These are phyloP conservation scores for Anhinga anhinga DNA, from an alignment of 2,113 vertebrate genomes.

Conservation along the genomic window DNA sequence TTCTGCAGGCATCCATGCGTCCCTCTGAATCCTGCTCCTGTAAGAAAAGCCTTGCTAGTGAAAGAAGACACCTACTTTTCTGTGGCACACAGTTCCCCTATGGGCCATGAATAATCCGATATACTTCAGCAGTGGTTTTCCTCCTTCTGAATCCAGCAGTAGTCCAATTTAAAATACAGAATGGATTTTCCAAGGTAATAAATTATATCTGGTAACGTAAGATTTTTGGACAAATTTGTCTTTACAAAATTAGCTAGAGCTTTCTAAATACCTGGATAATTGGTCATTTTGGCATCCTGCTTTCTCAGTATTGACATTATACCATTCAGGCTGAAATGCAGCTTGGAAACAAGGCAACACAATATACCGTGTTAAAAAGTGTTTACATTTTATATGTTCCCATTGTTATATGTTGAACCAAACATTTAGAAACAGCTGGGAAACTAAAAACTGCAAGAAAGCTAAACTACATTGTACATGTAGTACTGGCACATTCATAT, in stretches of 20 bases:
- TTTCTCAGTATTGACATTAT: not conserved
- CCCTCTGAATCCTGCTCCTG: not conserved
- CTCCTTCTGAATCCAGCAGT: not conserved
- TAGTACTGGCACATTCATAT: not conserved
- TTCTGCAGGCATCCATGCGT: not conserved
- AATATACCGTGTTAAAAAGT: not conserved
- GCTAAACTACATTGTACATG: not conserved
- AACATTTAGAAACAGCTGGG: not conserved
- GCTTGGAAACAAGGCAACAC: not conserved
- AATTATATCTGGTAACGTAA: not conserved
- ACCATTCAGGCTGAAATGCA: not conserved
- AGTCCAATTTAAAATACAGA: conserved; percentile 10
- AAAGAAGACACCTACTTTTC: conserved; percentile 20
- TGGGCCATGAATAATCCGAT: not conserved
- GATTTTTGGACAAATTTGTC: not conserved
- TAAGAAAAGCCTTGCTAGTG: not conserved
- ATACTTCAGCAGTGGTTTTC: not conserved
- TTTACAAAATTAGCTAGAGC: not conserved
- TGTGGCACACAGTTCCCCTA: not conserved
- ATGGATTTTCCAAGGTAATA: conserved; percentile 16
- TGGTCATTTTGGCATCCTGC: not conserved
- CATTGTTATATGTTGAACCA: not conserved
- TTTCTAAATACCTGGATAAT: not conserved
- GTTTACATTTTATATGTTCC: not conserved
- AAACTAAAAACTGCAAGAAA: not conserved